These are phyloP conservation scores for Ondatra zibethicus DNA, from an alignment of 2,113 vertebrate genomes.

Conservation along the genomic window DNA sequence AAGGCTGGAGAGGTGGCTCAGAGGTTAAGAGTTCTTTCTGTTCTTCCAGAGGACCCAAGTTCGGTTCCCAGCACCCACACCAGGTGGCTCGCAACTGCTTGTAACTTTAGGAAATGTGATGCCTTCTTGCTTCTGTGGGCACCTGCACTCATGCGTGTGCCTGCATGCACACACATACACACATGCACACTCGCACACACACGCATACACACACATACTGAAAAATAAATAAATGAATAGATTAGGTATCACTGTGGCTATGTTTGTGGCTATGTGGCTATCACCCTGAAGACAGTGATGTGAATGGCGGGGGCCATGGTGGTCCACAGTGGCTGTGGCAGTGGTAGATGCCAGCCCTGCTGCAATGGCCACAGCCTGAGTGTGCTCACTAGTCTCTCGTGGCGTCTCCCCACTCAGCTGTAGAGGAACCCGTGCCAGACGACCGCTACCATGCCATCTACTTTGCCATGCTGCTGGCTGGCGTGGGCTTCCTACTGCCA, in stretches of 20 bases:
- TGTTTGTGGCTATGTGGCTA: no score
- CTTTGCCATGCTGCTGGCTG: slow-evolving; percentile 98
- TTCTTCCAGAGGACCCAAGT: background rate
- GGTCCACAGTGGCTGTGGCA: background rate
- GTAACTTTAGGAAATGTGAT: background rate
- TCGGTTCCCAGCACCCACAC: background rate
- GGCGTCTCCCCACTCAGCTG: slow-evolving; percentile 77
- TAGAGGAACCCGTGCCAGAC: slow-evolving; percentile 92
- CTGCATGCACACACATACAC: background rate
- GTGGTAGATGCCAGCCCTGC: background rate
- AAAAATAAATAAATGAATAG: background rate
- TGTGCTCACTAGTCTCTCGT: background rate
- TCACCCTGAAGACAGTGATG: background rate
- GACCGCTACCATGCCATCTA: slow-evolving; percentile 98
- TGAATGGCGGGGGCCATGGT: background rate
- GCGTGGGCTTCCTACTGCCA: slow-evolving; percentile 97
- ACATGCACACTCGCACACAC: background rate
- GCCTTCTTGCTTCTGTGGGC: background rate
- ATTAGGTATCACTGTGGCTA: background rate
- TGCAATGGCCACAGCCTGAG: rapidly evolving
- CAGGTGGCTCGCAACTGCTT: background rate
- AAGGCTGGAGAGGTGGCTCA: background rate
- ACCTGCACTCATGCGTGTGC: no score
- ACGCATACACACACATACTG: background rate
- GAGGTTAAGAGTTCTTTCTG: background rate